Evolutionary conservation across 2,888 invertebrate species (phyloP).

Genomic region (Phymatocera aterrima): DNA sequence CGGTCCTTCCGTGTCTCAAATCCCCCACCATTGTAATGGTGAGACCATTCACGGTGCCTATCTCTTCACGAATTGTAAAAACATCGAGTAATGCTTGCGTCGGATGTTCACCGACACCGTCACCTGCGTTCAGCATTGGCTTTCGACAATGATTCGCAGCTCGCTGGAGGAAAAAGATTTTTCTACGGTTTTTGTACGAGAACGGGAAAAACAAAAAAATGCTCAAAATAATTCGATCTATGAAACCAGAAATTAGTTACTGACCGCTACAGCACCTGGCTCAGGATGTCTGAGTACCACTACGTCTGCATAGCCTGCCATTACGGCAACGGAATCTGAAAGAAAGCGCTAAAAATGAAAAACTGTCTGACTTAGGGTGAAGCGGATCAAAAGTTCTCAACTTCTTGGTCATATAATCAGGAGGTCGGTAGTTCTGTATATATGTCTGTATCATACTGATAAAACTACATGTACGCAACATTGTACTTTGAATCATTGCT

Average conservation of each 20-base stretch:
- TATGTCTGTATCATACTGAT: neutral
- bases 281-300: constrained; percentile 96
- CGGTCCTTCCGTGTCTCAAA: constrained; percentile 97
- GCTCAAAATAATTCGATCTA: neutral
- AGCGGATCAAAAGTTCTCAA: neutral
- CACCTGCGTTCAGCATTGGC: constrained; percentile 98
- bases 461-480: neutral
- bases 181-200: too few relatives aligned
- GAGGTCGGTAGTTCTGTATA: neutral
- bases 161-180: too few relatives aligned
- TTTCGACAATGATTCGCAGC: constrained; percentile 90
- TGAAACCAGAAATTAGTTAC: constrained; percentile 64
- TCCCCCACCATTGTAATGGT: constrained; percentile 99
- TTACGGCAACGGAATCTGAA: constrained; percentile 85
- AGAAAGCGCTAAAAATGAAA: constrained; percentile 20
- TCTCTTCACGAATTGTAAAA: constrained; percentile 98
- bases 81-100: constrained; percentile 98
- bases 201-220: too few relatives aligned
- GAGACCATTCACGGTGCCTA: constrained; percentile 98
- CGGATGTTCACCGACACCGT: constrained; percentile 98
- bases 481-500: neutral
- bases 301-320: constrained; percentile 96
- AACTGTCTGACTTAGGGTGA: neutral
- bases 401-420: neutral
- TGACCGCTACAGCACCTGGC: constrained; percentile 92